Percentiles rank a stretch among this genome's conserved stretches.
Evolutionary conservation across 2,113 vertebrate species (phyloP).

Genomic region (Dasyprocta punctata): DNA sequence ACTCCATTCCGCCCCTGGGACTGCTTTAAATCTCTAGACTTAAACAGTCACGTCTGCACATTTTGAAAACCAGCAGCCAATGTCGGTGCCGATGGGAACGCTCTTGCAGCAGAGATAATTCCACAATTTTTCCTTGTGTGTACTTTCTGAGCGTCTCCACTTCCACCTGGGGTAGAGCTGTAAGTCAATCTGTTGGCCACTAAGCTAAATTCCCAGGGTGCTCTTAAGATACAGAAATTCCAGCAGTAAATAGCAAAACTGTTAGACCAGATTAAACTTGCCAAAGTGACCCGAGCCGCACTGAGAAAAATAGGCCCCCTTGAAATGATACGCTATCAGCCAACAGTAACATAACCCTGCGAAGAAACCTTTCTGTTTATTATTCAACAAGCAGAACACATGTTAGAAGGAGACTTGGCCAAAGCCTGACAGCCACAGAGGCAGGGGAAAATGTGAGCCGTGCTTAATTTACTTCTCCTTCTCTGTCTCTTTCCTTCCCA

Average conservation of each 20-base stretch:
- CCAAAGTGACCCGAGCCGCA: conserved; percentile 54
- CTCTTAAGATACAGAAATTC: conserved; percentile 66
- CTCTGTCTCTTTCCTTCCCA: background rate
- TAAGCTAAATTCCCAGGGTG: conserved; percentile 52
- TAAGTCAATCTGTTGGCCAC: conserved; percentile 17
- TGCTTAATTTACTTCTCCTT: background rate
- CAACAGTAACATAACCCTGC: conserved; percentile 60
- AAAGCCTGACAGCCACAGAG: background rate
- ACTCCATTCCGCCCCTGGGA: accelerated
- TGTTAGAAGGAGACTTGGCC: background rate
- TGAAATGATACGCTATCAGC: conserved; percentile 12
- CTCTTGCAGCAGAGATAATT: background rate
- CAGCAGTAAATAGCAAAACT: conserved; percentile 71
- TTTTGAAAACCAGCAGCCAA: background rate
- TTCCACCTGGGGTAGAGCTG: conserved; percentile 45
- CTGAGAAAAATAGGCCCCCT: conserved; percentile 59
- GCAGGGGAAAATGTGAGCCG: background rate
- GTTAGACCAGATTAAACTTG: conserved; percentile 66
- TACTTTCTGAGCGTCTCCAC: background rate
- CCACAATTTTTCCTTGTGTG: accelerated
- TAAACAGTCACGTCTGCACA: background rate
- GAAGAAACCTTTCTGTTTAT: background rate
- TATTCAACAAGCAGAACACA: background rate
- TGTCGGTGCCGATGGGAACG: background rate
- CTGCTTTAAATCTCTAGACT: background rate